Conservation (phyloP, 1,140 invertebrate genomes). For the Drosophila obscura region DNA sequence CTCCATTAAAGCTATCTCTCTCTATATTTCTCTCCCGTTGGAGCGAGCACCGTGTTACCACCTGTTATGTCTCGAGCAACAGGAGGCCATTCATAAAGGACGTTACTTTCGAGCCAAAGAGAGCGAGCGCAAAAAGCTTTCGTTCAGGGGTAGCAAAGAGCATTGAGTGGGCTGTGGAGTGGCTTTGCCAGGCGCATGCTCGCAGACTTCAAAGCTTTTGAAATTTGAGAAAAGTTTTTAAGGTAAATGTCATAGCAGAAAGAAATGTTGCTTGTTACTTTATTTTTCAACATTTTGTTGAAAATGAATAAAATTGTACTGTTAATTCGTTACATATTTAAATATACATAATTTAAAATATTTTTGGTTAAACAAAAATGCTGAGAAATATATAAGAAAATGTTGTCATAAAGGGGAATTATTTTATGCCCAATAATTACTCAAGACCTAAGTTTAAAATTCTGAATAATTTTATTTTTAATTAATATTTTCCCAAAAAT, state of each 20-base stretch:
- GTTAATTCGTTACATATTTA: no score
- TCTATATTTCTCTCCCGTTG: no score
- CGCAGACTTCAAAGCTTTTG: conserved; percentile 40
- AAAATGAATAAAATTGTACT: neutral
- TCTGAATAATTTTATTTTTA: no score
- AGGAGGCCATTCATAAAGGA: conserved; percentile 77
- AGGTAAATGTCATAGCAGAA: neutral
- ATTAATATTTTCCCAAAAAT: no score
- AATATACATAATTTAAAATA: no score
- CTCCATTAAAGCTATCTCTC: conserved; percentile 61
- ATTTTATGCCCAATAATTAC: no score
- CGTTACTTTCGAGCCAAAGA: conserved; percentile 33
- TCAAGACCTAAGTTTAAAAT: no score
- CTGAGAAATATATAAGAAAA: no score
- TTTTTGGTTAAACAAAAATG: no score
- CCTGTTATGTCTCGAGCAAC: conserved; percentile 76
- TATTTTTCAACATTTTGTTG: conserved; percentile 2
- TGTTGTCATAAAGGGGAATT: no score
- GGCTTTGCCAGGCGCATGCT: conserved; percentile 46
- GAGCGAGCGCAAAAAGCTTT: conserved; percentile 16
- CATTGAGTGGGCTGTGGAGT: conserved; percentile 29
- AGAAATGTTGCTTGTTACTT: neutral
- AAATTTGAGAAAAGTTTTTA: conserved; percentile 5
- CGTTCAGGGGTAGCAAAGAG: conserved; percentile 1
- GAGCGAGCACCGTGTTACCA: no score